Percentiles rank a stretch among this genome's conserved stretches.
Conservation (phyloP, 2,888 invertebrate species). For the Allolobophora icterica region DNA sequence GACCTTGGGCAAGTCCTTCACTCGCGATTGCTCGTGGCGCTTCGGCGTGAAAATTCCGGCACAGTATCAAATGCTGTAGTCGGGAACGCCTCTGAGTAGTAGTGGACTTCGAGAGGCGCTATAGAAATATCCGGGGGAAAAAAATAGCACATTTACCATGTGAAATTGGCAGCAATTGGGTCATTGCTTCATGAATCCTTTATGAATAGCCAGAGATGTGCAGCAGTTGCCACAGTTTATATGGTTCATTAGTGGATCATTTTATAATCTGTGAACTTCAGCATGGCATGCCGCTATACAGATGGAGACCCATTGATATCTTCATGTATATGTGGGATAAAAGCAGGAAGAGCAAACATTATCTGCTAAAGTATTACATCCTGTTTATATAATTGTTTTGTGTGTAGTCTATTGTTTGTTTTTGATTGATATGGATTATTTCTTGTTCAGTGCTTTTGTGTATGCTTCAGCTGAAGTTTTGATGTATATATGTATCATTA, state of each 20-base stretch:
- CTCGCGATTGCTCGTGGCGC: too few species aligned
- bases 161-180: neutral
- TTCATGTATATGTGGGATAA: neutral
- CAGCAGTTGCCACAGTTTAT: neutral
- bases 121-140: too few species aligned
- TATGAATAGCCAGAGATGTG: neutral
- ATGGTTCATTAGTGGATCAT: neutral
- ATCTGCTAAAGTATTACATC: neutral
- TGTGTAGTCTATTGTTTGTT: neutral
- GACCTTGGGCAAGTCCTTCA: too few species aligned
- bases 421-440: neutral
- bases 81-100: too few species aligned
- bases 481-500: neutral
- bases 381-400: neutral
- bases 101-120: too few species aligned
- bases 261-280: neutral
- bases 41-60: too few species aligned
- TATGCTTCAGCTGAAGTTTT: neutral
- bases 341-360: neutral
- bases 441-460: neutral
- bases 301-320: neutral
- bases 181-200: neutral
- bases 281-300: neutral
- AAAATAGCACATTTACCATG: neutral
- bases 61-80: too few species aligned